phyloP scores from a whole-genome alignment of 2,113 vertebrate species.

The Elephantulus edwardii region DNA sequence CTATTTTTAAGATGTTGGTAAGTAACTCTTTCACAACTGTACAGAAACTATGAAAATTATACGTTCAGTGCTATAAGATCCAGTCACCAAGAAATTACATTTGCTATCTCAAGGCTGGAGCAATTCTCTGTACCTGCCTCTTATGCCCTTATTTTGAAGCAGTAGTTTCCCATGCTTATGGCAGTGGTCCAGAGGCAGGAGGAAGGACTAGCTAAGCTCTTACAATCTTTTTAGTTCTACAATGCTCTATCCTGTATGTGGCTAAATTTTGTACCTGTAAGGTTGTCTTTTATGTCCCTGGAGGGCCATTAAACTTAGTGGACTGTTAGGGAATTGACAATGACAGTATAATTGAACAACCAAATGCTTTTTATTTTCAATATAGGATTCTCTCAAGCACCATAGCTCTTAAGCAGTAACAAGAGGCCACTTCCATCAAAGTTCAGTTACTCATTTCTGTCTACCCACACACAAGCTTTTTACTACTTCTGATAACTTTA shows the following conservation, averaged over 20 bases:
- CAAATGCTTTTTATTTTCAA: slow-evolving; percentile 38
- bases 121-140: neutral
- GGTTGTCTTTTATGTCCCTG: neutral
- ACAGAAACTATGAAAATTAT: neutral
- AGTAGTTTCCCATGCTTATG: neutral
- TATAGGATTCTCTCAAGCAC: slow-evolving; percentile 29
- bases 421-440: slow-evolving; percentile 17
- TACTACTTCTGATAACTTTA: slow-evolving; percentile 16
- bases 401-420: neutral
- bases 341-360: slow-evolving; percentile 35
- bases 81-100: neutral
- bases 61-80: neutral
- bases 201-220: neutral
- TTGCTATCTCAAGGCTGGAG: neutral
- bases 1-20: slow-evolving; percentile 45
- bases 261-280: slow-evolving; percentile 29
- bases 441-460: neutral
- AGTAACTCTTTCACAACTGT: neutral
- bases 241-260: neutral
- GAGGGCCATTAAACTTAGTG: slow-evolving; percentile 9
- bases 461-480: too few relatives aligned
- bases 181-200: neutral
- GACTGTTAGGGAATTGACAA: slow-evolving; percentile 30
- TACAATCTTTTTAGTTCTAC: neutral
- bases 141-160: slow-evolving; percentile 3